A percentile compares a stretch with the other conserved stretches of the same genome.
These are phyloP conservation scores for Gavia stellata DNA, from an alignment of 2,113 vertebrate genomes.

Conservation along the genomic window DNA sequence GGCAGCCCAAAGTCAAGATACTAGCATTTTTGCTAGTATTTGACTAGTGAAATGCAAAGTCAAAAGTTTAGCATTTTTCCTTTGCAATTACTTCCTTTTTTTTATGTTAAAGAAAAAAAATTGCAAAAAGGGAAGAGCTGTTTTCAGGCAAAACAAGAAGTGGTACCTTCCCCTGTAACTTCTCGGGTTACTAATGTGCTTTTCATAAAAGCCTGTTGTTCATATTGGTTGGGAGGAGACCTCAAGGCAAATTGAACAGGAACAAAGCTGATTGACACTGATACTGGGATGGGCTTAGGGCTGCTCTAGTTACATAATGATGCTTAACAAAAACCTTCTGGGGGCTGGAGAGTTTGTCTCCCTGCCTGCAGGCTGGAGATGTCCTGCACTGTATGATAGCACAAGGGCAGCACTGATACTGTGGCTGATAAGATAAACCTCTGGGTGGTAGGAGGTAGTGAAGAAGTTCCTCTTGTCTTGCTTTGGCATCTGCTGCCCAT, in stretches of 20 bases:
- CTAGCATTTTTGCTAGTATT: background rate
- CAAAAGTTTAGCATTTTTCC: background rate
- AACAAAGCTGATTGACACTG: background rate
- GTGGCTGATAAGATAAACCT: background rate
- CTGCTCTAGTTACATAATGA: background rate
- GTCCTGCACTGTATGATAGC: background rate
- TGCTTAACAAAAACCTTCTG: background rate
- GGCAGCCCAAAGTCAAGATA: background rate
- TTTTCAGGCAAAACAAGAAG: background rate
- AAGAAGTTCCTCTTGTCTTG: background rate
- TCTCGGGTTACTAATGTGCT: background rate
- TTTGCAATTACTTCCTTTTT: background rate
- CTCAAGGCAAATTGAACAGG: background rate
- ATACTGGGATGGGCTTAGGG: background rate
- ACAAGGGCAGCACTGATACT: background rate
- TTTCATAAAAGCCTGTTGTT: background rate
- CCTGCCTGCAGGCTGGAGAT: background rate
- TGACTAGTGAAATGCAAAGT: background rate
- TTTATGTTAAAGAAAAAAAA: background rate
- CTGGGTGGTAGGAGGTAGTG: background rate
- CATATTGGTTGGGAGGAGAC: background rate
- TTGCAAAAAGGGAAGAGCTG: background rate
- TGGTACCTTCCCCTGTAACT: background rate
- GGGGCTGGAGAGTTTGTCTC: background rate
- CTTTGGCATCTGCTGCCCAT: background rate